Base-by-base conservation (phyloP, 2,113 vertebrate species). In the Onychorhynchus coronatus region DNA sequence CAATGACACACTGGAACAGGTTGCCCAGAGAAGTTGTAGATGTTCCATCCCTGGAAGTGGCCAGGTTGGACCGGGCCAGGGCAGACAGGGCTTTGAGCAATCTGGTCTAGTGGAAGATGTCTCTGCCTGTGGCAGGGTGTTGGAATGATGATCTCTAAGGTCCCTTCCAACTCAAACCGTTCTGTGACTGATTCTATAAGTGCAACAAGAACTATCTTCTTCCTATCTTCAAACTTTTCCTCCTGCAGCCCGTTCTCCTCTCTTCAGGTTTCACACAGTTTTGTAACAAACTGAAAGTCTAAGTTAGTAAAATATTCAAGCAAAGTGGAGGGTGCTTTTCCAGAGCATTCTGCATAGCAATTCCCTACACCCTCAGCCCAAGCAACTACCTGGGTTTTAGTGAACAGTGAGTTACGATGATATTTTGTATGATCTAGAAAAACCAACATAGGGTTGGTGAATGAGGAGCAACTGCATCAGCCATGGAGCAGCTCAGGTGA, bases 51-150 rank as follows among this genome's bases (percentile, higher is more conserved):
- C 28, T 82, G 23, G 8, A 24, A 82, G 27, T 52, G 20, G 20
- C 27, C 20, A 39, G 15, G 19, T 1, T 59, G 33, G 33, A 67
- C n/a, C 13, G 8, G 13, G 5, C 50, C 50, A 52, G 50, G 14
- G 8, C 25, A 16, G 50, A 52, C 14, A 52, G 50, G 25, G 28
- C 33, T 82, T 23, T 14, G 61, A 67, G 8, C 33, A n/a, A 25
- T 15, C 28, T 46, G 46, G 4, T 2, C 1, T 9, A 28, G 19
- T 3, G 12, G 33, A 52, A 67, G 9, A 7, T 52, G 19, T 27
- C 19, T 33, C 14, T 66, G 44, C 8, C 61, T 13, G 20, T 24
- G 70, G 12, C 7, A 67, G 1, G 3, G 23, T 8, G 7, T 0
- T 53, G 87, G 28, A 52, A 52, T 0, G 19, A 2, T 16, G 25